Conservation (phyloP, 2,113 vertebrate genomes). For the Carettochelys insculpta region DNA sequence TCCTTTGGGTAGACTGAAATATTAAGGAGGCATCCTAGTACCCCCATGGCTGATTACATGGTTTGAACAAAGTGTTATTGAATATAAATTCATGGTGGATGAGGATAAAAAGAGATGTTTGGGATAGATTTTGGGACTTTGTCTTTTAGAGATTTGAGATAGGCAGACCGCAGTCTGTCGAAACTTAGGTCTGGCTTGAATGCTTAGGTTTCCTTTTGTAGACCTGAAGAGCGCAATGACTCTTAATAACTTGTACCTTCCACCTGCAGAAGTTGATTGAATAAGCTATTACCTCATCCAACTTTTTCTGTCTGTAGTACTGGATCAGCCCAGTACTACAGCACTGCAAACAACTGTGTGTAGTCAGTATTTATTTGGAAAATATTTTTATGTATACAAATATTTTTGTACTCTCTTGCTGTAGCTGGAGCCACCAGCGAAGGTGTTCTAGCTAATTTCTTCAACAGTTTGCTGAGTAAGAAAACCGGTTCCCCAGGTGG, state of each 20-base stretch:
- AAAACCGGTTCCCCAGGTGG: conserved; percentile 93
- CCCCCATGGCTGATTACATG: neutral
- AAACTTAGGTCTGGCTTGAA: neutral
- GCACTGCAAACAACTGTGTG: neutral
- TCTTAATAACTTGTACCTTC: neutral
- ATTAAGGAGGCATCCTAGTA: neutral
- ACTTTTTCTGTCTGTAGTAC: neutral
- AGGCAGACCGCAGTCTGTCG: neutral
- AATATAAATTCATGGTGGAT: neutral
- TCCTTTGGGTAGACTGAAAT: neutral
- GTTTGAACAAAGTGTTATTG: neutral
- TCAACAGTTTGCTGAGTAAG: conserved; percentile 97
- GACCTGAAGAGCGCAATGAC: neutral
- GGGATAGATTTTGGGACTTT: neutral
- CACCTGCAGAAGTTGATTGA: neutral
- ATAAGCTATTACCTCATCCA: neutral
- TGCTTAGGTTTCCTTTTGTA: neutral
- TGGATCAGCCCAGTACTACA: neutral
- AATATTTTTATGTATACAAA: neutral
- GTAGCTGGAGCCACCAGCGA: conserved; percentile 95
- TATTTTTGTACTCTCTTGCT: neutral
- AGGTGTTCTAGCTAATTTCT: conserved; percentile 98
- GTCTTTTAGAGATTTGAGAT: neutral
- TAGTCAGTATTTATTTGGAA: neutral
- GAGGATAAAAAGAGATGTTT: neutral